Evolutionary conservation across 2,888 invertebrate species (phyloP), one percentile per base, ranked within the genome.

Genomic region (Herminia tarsipennalis): DNA sequence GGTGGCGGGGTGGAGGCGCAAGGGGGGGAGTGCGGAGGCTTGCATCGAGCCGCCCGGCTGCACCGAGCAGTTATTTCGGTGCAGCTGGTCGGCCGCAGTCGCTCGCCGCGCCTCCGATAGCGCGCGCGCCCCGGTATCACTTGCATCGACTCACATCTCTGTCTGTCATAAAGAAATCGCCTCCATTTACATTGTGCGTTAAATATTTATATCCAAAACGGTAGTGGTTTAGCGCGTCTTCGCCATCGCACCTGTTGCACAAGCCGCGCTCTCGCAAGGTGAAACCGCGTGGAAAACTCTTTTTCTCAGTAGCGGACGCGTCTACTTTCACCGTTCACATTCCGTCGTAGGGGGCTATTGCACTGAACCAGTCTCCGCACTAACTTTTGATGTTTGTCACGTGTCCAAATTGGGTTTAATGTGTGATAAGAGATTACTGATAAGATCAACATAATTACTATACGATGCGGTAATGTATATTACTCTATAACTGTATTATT

Each of bases 41-140:
- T 88, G 89, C 89, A 88, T 82, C 82, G 81, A 83, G 75, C 86
- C 83, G 85, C 88, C 88, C 74, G 89, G 87, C 78, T 89, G 88
- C 88, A 88, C 37, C 71, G 81, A 88, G 88, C 88, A 87, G 88
- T 86, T 91, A 91, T 90, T 91, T 91, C 86, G 85, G 89, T 91
- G 91, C 90, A 91, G 81, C 84, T 78, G 71, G 51, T 70, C 56
- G 57, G 68, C 70, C 86, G 74, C 87, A 88, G 88, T 88, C 83
- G 82, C 64, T 76, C 73, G 73, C 71, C 81, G 87, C 85, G 84
- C 82, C 81, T 86, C 82, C 78, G 76, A 56, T 59, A 68, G 86
- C 70, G 81, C 85, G 86, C 88, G 74, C 87, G 88, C 64, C 62
- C 71, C 60, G 57, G 56, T 64, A 37, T 54, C 63, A 61, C 47